phyloP scores from a whole-genome alignment of 2,888 invertebrate species.

The Oxycera nigricornis region DNA sequence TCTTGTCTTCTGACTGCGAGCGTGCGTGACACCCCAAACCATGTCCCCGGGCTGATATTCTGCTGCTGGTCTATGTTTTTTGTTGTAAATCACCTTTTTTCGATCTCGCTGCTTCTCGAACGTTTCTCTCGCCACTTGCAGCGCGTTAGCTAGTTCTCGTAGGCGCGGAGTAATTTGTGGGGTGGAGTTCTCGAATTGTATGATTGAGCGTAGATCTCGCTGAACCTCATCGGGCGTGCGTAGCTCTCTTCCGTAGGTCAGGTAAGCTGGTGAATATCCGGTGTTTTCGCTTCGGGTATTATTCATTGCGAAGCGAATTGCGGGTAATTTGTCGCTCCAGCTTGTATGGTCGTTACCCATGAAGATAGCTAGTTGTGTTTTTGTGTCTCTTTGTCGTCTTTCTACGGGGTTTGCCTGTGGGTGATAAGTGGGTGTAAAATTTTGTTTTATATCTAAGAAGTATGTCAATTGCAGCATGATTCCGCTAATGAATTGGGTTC shows the following conservation, averaged over 20 bases:
- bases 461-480: slow-evolving; percentile 54
- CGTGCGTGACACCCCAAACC: no score
- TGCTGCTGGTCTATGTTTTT: no score
- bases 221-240: slow-evolving; percentile 50
- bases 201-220: background rate
- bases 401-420: slow-evolving; percentile 55
- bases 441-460: slow-evolving; percentile 14
- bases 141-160: background rate
- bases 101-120: no score
- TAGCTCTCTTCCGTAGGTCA: slow-evolving; percentile 54
- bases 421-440: slow-evolving; percentile 52
- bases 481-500: slow-evolving; percentile 53
- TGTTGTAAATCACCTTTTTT: no score
- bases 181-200: background rate
- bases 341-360: slow-evolving; percentile 48
- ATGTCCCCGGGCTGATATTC: no score
- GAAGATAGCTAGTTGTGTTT: slow-evolving; percentile 46
- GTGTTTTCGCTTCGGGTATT: no score
- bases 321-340: slow-evolving; percentile 53
- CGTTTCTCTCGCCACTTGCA: background rate
- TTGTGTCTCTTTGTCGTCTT: slow-evolving; percentile 33
- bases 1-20: no score
- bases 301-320: slow-evolving; percentile 55
- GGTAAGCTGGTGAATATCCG: slow-evolving; percentile 52
- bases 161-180: background rate